Evolutionary conservation across 1,140 invertebrate species (phyloP), one percentile per base, ranked within the genome.

Genomic region (Zaprionus inermis): DNA sequence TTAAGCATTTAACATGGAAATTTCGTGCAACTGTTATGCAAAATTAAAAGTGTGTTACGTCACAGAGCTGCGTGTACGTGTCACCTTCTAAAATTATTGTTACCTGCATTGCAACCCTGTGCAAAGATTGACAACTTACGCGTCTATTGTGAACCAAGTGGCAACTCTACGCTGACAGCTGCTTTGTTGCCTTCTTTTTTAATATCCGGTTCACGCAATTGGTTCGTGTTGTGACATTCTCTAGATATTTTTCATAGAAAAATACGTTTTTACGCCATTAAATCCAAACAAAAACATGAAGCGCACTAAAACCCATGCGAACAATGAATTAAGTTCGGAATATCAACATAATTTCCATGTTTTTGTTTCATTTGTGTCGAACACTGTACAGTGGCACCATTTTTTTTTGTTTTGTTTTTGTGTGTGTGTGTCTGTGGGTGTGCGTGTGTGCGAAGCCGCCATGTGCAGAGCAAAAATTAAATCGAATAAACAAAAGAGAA

Each of bases 121-220:
- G 18, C 11, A 14, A 5, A 4, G 4, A 10, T 44, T 73, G 71
- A 73, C 71, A 73, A 65, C 18, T 68, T 56, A 16, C 38, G 22
- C 36, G 63, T 9, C 34, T 54, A 51, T 66, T 72, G 61, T 72
- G 55, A 72, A 56, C 34, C 1, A 7, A 57, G 34, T 75, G 41
- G 44, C 54, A 71, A 52, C 46, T 58, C 59, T 49, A 0, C 12
- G 34, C n/a, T 64, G 75, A 78, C 80, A 81, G 51, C 59, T 81
- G 78, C 68, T 52, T 49, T 9, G 41, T 28, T 55, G 72, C 83
- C 68, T 88, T 79, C 82, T 86, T 86, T 84, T 85, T 85, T 82
- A 77, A 85, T 78, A 85, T 85, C 82, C 82, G 81, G 82, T 82
- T 79, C 76, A 79, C 57, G 82, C 82, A 85, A 73, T 85, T 85